These are phyloP conservation scores for Helogale parvula DNA, from an alignment of 2,113 vertebrate species.

Conservation along the genomic window DNA sequence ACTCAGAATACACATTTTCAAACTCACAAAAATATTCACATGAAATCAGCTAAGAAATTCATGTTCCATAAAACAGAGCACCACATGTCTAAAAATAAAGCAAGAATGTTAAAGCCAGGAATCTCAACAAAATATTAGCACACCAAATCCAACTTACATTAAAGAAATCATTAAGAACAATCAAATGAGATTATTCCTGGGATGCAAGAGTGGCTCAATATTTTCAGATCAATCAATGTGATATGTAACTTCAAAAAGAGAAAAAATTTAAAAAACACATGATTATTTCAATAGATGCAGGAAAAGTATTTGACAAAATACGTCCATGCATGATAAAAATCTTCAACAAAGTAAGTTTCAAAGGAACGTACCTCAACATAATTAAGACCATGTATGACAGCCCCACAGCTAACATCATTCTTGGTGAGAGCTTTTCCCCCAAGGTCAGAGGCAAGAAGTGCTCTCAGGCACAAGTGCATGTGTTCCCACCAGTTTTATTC, in stretches of 20 bases:
- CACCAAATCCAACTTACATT: background rate
- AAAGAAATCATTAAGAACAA: background rate
- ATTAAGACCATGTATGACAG: background rate
- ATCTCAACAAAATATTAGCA: background rate
- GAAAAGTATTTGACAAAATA: background rate
- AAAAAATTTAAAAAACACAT: background rate
- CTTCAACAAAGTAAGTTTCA: background rate
- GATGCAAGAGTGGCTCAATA: background rate
- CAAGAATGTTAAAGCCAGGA: background rate
- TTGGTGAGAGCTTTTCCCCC: background rate
- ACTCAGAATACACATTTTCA: background rate
- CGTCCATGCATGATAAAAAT: background rate
- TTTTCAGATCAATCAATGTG: background rate
- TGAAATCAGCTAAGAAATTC: background rate
- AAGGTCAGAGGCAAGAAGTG: background rate
- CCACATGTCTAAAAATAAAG: background rate
- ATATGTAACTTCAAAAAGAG: background rate
- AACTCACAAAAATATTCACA: background rate
- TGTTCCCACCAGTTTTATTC: background rate
- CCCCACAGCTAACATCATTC: background rate
- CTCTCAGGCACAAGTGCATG: too few species aligned
- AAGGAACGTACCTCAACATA: background rate
- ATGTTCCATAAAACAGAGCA: background rate
- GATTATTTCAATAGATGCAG: background rate
- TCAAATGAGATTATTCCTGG: background rate